Base-by-base conservation (phyloP, 2,888 invertebrate species). In the Drosophila phalerata region DNA sequence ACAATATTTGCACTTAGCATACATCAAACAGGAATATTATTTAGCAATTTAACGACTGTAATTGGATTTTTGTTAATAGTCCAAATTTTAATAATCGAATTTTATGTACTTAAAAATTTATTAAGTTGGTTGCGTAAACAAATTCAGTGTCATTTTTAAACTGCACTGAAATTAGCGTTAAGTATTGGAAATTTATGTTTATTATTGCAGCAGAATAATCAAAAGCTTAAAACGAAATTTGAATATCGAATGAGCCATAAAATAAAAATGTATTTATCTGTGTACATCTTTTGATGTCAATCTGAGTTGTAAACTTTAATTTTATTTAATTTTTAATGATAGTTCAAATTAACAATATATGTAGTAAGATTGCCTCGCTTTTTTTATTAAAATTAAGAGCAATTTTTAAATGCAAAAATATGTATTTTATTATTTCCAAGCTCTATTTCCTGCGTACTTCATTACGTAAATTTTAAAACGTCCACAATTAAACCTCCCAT, bases 1-100 rank as follows among this genome's bases (percentile, higher is more conserved):
- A 55, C 48, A 30, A 30, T 30, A 48, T 56, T 63, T 55, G 40
- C 57, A 49, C 56, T 57, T 49, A 43, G 48, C 40, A 42, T 15
- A 42, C 30, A 64, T 61, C 9, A 37, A 52, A 53, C 52, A 5
- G 6, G 25, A 13, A 38, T 25, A 25, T 37, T 19, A 37, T 38
- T 37, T 30, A 51, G 25, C 22, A 22, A 15, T 56, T 40, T 32
- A 34, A 10, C 5, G 42, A 43, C 28, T 28, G 37, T 15, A 43
- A 64, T 64, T 40, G 15, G 25, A 11, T 40, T 43, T 13, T 28
- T 34, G 1, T 22, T n/a, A 30, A 9, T 22, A 34, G 25, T 8
- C 11, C 15, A 15, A 53, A 47, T 47, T 38, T n/a, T 10, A 32
- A 30, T n/a, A 15, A 38, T 13, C 22, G 22, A 22, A 49, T 57